These are phyloP conservation scores for Heteropelma amictum DNA, from an alignment of 2,888 invertebrate species.

Conservation along the genomic window DNA sequence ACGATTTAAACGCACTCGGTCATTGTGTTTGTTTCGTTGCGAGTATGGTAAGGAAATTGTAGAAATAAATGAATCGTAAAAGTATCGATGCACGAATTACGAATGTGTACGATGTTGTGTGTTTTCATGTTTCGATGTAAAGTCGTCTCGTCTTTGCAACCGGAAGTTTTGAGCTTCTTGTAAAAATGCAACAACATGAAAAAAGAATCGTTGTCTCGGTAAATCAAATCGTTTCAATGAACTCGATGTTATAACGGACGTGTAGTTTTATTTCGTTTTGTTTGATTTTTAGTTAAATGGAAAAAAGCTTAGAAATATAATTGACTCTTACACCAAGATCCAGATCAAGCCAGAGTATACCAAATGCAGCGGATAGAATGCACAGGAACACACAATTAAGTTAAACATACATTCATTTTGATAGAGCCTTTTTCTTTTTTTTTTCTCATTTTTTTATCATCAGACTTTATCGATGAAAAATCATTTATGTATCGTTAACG, in stretches of 20 bases:
- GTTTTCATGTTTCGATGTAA: slow-evolving; percentile 18
- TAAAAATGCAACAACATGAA: too few relatives aligned
- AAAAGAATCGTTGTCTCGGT: too few relatives aligned
- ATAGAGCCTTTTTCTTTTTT: slow-evolving; percentile 5
- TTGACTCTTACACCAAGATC: slow-evolving; percentile 78
- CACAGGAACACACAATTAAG: slow-evolving; percentile 77
- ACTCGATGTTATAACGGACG: slow-evolving; percentile 50
- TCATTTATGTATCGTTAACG: not conserved
- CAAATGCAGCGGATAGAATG: slow-evolving; percentile 78
- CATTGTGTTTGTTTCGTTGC: too few relatives aligned
- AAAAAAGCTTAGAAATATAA: slow-evolving; percentile 76
- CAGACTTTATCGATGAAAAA: not conserved
- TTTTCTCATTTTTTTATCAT: not conserved
- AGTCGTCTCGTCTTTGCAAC: too few relatives aligned
- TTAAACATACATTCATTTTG: slow-evolving; percentile 72
- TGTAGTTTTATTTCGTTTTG: not conserved
- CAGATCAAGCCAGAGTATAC: slow-evolving; percentile 78
- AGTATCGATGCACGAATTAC: slow-evolving; percentile 27
- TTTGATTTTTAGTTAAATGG: slow-evolving; percentile 63
- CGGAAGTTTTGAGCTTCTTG: too few relatives aligned
- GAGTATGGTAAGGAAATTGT: not conserved
- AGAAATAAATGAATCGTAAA: slow-evolving; percentile 15
- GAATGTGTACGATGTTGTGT: slow-evolving; percentile 37
- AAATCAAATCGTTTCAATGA: too few relatives aligned
- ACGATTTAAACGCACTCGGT: too few relatives aligned